Evolutionary conservation across 1,140 invertebrate species (phyloP), one percentile per base, ranked within the genome.

Genomic region (Drosophila neocordata): DNA sequence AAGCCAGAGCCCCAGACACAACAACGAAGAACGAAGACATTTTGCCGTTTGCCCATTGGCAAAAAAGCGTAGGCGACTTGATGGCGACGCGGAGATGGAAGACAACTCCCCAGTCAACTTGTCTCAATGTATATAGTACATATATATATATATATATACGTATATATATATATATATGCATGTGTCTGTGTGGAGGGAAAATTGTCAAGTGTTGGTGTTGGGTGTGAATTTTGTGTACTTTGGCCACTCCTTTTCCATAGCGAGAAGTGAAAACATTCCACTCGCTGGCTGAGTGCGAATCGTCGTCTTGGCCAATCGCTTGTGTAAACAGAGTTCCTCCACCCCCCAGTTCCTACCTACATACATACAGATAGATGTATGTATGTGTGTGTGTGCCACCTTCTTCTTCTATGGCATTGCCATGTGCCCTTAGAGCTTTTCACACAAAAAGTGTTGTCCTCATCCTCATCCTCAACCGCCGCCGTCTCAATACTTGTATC

Each of bases 181-280:
- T 55, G 58, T 61, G 69, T 63, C 58, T 66, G 69, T 70, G 61
- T 51, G 31, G 31, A 48, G 65, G 48, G 62, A 60, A 79, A 77
- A 79, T 73, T 85, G 81, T 85, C 82, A 87, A 87, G 82, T 85
- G 81, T 85, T 85, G 73, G 73, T 76, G 73, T 69, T 82, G 73
- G 65, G 88, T 91, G 90, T 90, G 90, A 90, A 84, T 88, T 90
- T 87, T 90, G 90, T 91, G 84, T 91, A 89, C 89, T 91, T 91
- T 90, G 88, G 90, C 90, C 90, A 91, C 90, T 91, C 90, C 90
- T 91, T 90, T 31, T 80, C 75, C 64, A 69, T 53, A 68, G 48
- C 72, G 68, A 60, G 64, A 67, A 67, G 60, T 58, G 57, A 71
- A 38, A 65, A 44, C 35, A 8, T 24, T 4, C 61, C 15, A 12